phyloP scores from a whole-genome alignment of 2,888 invertebrate genomes.

The Mimachlamys varia region DNA sequence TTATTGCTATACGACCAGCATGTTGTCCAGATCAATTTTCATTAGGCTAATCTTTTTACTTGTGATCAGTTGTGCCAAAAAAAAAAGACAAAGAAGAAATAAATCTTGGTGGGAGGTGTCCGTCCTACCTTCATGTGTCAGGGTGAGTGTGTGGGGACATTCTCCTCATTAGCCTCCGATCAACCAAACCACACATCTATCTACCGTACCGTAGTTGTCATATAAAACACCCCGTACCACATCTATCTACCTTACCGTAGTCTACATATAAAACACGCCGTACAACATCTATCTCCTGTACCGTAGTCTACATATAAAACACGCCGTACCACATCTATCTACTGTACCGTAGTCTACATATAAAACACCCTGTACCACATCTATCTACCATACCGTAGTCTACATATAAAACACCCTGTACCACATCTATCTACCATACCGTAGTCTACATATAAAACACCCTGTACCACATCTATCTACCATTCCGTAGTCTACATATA shows the following conservation, averaged over 20 bases:
- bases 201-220: not conserved
- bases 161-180: not conserved
- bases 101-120: conserved; percentile 10
- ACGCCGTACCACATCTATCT: no score
- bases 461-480: not conserved
- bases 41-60: conserved; percentile 6
- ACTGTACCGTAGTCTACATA: no score
- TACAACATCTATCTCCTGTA: no score
- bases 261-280: not conserved
- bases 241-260: not conserved
- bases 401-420: no score
- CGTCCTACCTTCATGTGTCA: not conserved
- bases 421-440: not conserved
- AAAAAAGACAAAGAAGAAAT: conserved; percentile 8
- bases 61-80: not conserved
- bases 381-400: no score
- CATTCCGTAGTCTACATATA: not conserved
- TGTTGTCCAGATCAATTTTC: conserved; percentile 36
- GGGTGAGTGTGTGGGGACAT: not conserved
- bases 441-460: not conserved
- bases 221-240: not conserved
- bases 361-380: no score
- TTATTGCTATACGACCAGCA: not conserved
- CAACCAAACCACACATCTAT: not conserved
- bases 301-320: no score